Evolutionary conservation across 1,140 invertebrate species (phyloP), one percentile per base, ranked within the genome.

Genomic region (Octopus sinensis): DNA sequence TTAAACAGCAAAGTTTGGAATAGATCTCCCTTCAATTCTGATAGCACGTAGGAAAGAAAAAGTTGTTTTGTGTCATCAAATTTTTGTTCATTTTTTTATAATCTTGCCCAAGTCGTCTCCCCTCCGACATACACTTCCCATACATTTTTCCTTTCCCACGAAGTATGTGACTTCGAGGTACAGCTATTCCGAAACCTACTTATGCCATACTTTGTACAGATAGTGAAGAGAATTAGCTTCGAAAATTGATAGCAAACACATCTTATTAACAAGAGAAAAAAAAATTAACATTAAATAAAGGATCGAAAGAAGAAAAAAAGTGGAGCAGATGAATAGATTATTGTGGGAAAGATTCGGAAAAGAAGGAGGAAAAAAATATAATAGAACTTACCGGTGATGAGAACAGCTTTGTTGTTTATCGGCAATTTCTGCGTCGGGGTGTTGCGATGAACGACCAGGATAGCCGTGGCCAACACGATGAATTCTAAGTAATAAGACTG

Each of bases 311-410:
- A n/a, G 17, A 78, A 54, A 13, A 62, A 53, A 13, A 79, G 52
- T 51, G 76, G 54, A 53, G 10, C 30, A 43, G 30, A 43, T 43
- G 30, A 43, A 43, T 1, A 43, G 30, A 43, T 43, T 43, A 43
- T 3, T 2, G 30, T 43, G 30, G 30, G 1, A 3, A 2, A 30
- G 4, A 80, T 68, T 68, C 12, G 12, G 62, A 68, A n/a, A 13
- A 13, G 5, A 62, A 12, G 56, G 23, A 23, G 7, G n/a, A 17
- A 51, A 2, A 52, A 80, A n/a, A 23, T 6, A 76, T 30, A 30
- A n/a, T 17, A 30, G 76, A 1, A 13, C 83, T 78, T 79, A 86
- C 85, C 85, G 53, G 85, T 86, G 56, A 86, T 84, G 10, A 86
- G 79, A 10, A 86, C 84, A 53, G 83, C 84, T 56, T 82, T 82